phyloP scores from a whole-genome alignment of 2,113 vertebrate species.

The Coregonus clupeaformis region DNA sequence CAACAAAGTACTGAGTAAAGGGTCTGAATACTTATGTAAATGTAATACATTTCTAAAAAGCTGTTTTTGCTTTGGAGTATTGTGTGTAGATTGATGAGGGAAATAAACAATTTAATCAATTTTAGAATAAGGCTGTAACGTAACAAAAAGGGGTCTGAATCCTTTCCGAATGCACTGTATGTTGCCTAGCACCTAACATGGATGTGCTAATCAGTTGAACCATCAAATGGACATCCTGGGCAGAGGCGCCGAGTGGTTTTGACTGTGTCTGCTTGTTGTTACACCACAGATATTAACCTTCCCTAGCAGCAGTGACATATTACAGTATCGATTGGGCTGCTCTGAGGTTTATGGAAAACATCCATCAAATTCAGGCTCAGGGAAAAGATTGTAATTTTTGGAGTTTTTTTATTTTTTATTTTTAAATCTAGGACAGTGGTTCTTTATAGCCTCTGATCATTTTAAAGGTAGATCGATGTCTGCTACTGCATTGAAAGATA shows the following conservation, averaged over 20 bases:
- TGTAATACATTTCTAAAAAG: no score
- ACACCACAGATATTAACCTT: constrained; percentile 8
- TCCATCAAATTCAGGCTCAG: constrained; percentile 29
- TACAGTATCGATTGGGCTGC: constrained; percentile 34
- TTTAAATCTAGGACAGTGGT: not conserved
- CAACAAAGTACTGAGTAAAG: no score
- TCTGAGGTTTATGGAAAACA: constrained; percentile 23
- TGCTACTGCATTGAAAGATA: no score
- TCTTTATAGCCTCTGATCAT: not conserved
- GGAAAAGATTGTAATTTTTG: not conserved
- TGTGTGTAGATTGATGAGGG: no score
- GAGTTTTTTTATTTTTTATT: not conserved
- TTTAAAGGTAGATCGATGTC: no score
- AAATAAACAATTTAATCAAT: no score
- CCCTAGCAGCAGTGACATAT: constrained; percentile 25
- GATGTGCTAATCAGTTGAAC: not conserved
- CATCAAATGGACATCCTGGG: not conserved
- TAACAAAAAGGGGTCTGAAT: no score
- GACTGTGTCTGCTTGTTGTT: constrained; percentile 5
- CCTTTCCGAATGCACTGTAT: no score
- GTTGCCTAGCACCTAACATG: no score
- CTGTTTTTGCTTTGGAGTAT: no score
- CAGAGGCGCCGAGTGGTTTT: not conserved
- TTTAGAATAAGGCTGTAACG: no score
- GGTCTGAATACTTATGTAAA: no score